Evolutionary conservation across 2,113 vertebrate genomes (phyloP).

Genomic region (Caracal caracal): DNA sequence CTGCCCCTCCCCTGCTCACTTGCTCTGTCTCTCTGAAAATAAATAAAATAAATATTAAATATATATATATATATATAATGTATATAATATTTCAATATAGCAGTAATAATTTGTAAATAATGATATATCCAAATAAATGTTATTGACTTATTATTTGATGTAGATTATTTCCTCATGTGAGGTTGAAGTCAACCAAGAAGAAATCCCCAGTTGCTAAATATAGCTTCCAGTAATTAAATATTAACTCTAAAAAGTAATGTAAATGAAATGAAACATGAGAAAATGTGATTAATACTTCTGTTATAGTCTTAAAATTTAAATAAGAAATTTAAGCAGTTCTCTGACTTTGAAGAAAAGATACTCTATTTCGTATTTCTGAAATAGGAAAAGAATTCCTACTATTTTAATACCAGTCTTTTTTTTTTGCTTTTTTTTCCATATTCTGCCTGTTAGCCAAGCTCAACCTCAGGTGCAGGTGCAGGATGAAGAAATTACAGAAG

Average conservation of each 20-base stretch:
- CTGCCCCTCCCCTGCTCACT: too few relatives aligned
- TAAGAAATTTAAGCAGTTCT: background rate
- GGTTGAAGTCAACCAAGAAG: background rate
- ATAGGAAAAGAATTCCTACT: background rate
- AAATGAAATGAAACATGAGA: background rate
- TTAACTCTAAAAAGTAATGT: background rate
- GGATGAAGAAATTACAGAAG: constrained; percentile 94
- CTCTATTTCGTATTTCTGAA: background rate
- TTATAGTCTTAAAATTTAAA: background rate
- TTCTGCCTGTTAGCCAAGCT: constrained; percentile 79
- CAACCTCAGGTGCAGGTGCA: constrained; percentile 90
- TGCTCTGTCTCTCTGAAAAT: too few relatives aligned
- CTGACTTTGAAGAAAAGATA: constrained; percentile 20
- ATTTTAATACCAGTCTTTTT: background rate
- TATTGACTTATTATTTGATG: constrained; percentile 24
- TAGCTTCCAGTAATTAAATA: constrained; percentile 24
- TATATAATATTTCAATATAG: background rate
- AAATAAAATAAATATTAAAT: background rate
- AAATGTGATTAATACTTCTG: background rate
- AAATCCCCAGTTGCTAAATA: background rate
- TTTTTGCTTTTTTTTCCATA: background rate
- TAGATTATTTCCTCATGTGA: background rate
- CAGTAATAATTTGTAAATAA: background rate
- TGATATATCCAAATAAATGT: constrained; percentile 40
- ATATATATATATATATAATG: background rate